Evolutionary conservation across 2,888 invertebrate genomes (phyloP), one percentile per base, ranked within the genome.

Genomic region (Andrena minutula): DNA sequence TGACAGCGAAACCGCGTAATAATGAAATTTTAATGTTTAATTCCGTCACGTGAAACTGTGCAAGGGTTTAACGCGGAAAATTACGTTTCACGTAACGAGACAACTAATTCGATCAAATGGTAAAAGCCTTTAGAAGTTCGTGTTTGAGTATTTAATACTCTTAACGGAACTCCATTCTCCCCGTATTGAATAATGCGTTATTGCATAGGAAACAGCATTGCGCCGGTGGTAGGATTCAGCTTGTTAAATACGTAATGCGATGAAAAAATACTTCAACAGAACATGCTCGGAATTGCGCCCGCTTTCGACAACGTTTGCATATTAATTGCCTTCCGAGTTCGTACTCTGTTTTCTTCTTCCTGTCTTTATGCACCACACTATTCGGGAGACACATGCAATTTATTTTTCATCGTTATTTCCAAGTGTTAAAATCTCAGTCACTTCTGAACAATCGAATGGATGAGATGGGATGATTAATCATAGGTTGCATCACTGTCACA

Each of bases 101-200:
- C 66, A 56, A 66, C 32, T 78, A 78, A 78, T 66, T 72, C 61
- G 61, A 72, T 72, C 53, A 64, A 49, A 53, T 12, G 56, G 47
- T 47, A 66, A 71, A n/a, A 41, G 56, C 49, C 79, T 80, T 72
- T 41, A 23, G 56, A 60, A 79, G 61, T 68, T 72, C 1, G 30
- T 47, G 32, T 63, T 80, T 35, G 51, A 28, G 32, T 60, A 63
- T 68, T 72, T 79, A 80, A 72, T 72, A 49, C 53, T 60, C 61
- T 71, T 61, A 61, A 4, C 49, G n/a, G 7, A 72, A 72, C 61
- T 35, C 35, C 10, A 8, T 41, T 72, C 26, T 30, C 49, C 2
- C 16, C 8, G 20, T 28, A 56, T 63, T 28, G 32, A 71, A 71
- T 49, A 16, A 53, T 76, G 26, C 4, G 8, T 7, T 70, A 26